phyloP scores from a whole-genome alignment of 2,113 vertebrate genomes.

The Acrocephalus arundinaceus region DNA sequence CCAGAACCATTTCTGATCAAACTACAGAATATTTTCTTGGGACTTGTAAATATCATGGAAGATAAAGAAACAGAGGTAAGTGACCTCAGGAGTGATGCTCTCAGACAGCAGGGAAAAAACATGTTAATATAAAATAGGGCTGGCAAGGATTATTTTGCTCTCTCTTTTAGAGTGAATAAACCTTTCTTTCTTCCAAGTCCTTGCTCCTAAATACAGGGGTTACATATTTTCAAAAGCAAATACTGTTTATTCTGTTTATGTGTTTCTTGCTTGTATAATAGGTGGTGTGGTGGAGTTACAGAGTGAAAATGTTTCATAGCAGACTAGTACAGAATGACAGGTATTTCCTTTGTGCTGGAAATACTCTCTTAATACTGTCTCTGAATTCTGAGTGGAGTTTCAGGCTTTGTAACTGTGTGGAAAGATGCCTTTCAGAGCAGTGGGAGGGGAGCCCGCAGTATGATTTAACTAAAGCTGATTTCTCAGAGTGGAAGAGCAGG shows the following conservation, averaged over 20 bases:
- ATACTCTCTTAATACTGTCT: neutral
- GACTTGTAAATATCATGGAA: slow-evolving; percentile 90
- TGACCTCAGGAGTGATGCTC: neutral
- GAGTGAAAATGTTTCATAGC: neutral
- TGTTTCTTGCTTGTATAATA: neutral
- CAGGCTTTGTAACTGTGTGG: neutral
- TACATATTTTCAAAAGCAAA: neutral
- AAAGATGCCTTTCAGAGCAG: neutral
- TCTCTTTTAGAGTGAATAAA: neutral
- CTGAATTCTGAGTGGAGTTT: neutral
- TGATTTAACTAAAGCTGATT: neutral
- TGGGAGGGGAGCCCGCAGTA: no score
- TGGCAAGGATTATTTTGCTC: neutral
- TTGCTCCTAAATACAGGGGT: neutral
- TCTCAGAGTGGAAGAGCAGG: neutral
- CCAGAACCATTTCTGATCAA: slow-evolving; percentile 99
- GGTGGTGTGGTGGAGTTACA: neutral
- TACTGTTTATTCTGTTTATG: neutral
- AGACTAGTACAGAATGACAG: neutral
- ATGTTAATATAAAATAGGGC: neutral
- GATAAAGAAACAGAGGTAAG: slow-evolving; percentile 87
- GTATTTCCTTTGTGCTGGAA: neutral
- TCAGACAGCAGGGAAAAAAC: neutral
- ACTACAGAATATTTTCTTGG: slow-evolving; percentile 98
- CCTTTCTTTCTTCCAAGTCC: neutral